Conservation (phyloP, 2,888 invertebrate genomes). For the Theretra japonica region DNA sequence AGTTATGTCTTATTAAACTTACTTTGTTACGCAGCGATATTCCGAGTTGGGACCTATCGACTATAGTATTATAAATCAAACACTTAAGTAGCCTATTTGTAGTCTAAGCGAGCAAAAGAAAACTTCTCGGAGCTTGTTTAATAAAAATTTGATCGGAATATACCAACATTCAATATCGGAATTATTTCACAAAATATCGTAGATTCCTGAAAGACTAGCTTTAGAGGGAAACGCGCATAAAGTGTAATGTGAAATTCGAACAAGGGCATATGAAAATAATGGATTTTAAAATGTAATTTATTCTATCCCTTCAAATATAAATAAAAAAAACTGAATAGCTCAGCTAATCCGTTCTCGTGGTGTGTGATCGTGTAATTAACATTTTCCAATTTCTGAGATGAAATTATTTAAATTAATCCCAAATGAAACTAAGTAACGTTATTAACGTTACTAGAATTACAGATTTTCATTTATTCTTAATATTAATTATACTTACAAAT, state of each 20-base stretch:
- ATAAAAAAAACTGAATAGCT: not conserved
- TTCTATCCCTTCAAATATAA: not conserved
- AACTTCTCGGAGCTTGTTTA: not conserved
- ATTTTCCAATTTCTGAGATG: not conserved
- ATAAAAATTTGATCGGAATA: conserved; percentile 7
- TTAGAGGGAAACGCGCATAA: not conserved
- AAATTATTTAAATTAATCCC: conserved; percentile 5
- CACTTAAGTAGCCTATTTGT: conserved; percentile 1
- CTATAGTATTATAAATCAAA: conserved; percentile 9
- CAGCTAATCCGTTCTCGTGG: not conserved
- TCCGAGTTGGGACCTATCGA: conserved; percentile 1
- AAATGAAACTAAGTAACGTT: not conserved
- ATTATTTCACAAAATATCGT: not conserved
- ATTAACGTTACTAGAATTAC: not conserved
- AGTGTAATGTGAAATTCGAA: not conserved
- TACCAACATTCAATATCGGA: not conserved
- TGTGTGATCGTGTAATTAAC: not conserved
- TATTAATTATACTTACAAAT: not conserved
- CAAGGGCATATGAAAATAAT: conserved; percentile 3
- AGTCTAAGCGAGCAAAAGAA: not conserved
- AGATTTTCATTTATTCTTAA: not conserved
- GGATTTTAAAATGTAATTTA: not conserved
- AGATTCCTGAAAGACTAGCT: not conserved
- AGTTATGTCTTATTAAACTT: conserved; percentile 9
- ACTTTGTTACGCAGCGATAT: not conserved